A percentile compares a stretch with the other conserved stretches of the same genome.
These are phyloP conservation scores for Drosophila cracens DNA, from an alignment of 2,888 invertebrate species.

Conservation along the genomic window DNA sequence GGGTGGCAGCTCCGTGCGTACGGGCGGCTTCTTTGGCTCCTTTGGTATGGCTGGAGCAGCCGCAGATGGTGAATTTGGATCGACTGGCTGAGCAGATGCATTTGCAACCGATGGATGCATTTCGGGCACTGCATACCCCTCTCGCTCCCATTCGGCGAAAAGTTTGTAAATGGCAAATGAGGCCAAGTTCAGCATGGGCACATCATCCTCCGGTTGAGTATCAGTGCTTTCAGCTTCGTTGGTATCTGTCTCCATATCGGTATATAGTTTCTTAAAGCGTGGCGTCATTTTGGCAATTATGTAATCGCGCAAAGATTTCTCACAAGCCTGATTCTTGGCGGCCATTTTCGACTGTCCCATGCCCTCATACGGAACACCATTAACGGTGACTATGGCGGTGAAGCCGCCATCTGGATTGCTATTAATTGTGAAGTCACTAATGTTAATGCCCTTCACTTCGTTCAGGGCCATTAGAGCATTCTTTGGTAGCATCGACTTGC, in stretches of 20 bases:
- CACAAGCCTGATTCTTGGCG: slow-evolving; percentile 92
- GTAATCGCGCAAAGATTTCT: slow-evolving; percentile 90
- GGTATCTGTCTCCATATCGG: slow-evolving; percentile 67
- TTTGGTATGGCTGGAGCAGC: slow-evolving; percentile 55
- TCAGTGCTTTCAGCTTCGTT: slow-evolving; percentile 44
- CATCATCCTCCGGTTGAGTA: slow-evolving; percentile 85
- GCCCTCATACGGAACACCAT: slow-evolving; percentile 88
- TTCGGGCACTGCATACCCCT: slow-evolving; percentile 88
- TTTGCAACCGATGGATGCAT: slow-evolving; percentile 82
- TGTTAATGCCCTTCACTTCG: slow-evolving; percentile 87
- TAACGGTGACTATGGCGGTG: slow-evolving; percentile 87
- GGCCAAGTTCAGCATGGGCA: slow-evolving; percentile 94
- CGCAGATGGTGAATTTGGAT: slow-evolving; percentile 31
- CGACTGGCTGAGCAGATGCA: slow-evolving; percentile 32
- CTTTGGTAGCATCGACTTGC: slow-evolving; percentile 92
- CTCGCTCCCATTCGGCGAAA: slow-evolving; percentile 92
- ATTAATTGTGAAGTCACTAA: slow-evolving; percentile 82
- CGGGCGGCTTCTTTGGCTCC: slow-evolving; percentile 85
- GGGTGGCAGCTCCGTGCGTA: slow-evolving; percentile 86
- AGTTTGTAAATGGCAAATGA: slow-evolving; percentile 94
- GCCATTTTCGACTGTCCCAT: slow-evolving; percentile 84
- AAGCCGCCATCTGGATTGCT: slow-evolving; percentile 84
- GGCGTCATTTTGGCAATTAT: slow-evolving; percentile 86
- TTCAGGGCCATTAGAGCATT: slow-evolving; percentile 95
- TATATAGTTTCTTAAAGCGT: slow-evolving; percentile 47